phyloP scores from a whole-genome alignment of 2,113 vertebrate species.

The Neogobius melanostomus region DNA sequence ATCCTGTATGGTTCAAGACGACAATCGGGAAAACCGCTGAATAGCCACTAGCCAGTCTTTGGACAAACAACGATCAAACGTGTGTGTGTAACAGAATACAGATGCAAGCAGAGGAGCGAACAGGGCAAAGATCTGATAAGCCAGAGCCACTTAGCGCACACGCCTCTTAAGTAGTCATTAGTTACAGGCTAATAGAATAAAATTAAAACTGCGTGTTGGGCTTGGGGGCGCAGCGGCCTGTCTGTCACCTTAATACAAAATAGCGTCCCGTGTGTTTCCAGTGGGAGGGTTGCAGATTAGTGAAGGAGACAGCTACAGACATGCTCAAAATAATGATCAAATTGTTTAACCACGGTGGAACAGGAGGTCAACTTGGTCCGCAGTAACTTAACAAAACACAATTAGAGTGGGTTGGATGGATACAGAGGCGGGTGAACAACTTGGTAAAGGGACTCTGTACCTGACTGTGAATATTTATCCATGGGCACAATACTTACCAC shows the following conservation, averaged over 20 bases:
- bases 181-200: constrained; percentile 42
- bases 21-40: neutral
- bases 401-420: neutral
- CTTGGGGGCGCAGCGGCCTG: constrained; percentile 20
- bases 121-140: constrained; percentile 17
- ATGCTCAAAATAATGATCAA: constrained; percentile 15
- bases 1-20: neutral
- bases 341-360: constrained; percentile 7
- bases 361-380: neutral
- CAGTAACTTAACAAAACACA: neutral
- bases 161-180: constrained; percentile 50
- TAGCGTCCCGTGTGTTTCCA: constrained; percentile 29
- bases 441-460: neutral
- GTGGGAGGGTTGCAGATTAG: constrained; percentile 15
- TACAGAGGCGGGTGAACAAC: neutral
- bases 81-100: constrained; percentile 9
- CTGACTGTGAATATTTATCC: neutral
- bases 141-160: constrained; percentile 29
- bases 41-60: neutral
- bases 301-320: constrained; percentile 32
- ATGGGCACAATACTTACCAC: neutral
- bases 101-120: neutral
- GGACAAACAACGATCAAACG: neutral
- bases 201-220: constrained; percentile 42
- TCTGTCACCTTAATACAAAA: constrained; percentile 49